Evolutionary conservation across 2,888 invertebrate genomes (phyloP), one percentile per base, ranked within the genome.

Genomic region (Sepiola atlantica): DNA sequence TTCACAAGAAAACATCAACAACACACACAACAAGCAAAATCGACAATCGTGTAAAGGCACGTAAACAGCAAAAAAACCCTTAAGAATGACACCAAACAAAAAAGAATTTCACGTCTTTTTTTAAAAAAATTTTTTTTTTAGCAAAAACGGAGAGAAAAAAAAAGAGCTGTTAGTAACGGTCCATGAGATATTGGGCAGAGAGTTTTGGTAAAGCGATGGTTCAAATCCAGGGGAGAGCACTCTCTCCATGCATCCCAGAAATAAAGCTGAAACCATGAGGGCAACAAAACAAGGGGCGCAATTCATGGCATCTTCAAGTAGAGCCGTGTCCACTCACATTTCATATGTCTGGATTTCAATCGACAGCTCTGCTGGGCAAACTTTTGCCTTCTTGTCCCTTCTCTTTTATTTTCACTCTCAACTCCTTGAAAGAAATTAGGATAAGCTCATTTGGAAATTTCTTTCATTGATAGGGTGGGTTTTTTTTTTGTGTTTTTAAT

Each of bases 321-420:
- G 77, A n/a, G 12, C 32, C 16, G n/a, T 77, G n/a, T 32, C 77
- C 77, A 77, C 77, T 77, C 77, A 77, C 77, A 77, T 77, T 77
- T 77, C 18, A 77, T n/a, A 77, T 77, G 77, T 16, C n/a, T 77
- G 77, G 77, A 77, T 32, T 77, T 77, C 77, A 77, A 77, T 77
- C 77, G 77, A 77, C 77, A 77, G 77, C 77, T 77, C 77, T n/a
- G 77, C 77, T 77, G 77, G 77, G 77, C 77, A 77, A n/a, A 77
- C 32, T 77, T 77, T 77, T 77, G 77, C n/a, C 77, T n/a, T 21
- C 77, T 77, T 12, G 77, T 77, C 14, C 77, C 77, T 77, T 77
- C 77, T 77, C 77, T 77, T n/a, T 77, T n/a, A 16, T n/a, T 77
- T n/a, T n/a, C n/a, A 77, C 10, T 77, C 18, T 77, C 77, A 77